Conservation (phyloP, 1,140 invertebrate genomes). For the Trachelipus rathkii region DNA sequence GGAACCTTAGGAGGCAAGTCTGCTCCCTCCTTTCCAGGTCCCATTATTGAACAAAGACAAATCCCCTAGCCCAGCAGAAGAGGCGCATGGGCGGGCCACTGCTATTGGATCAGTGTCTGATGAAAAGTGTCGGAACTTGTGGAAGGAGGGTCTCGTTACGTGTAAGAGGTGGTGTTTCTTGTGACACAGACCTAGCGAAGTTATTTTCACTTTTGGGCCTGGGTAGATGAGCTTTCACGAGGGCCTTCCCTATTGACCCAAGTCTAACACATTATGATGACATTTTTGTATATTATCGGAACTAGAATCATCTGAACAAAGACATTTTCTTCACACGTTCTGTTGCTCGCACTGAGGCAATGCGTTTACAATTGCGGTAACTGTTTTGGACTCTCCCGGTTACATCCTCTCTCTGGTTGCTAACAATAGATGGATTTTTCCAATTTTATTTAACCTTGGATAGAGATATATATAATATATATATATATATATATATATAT, state of each 20-base stretch:
- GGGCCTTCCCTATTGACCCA: constrained; percentile 58
- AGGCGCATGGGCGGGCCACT: constrained; percentile 46
- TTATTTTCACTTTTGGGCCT: constrained; percentile 78
- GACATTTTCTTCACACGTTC: constrained; percentile 54
- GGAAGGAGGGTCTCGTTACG: constrained; percentile 60
- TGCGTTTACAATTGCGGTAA: constrained; percentile 85
- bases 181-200: constrained; percentile 59
- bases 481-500: background rate
- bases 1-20: constrained; percentile 22
- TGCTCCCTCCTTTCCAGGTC: constrained; percentile 29
- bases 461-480: background rate
- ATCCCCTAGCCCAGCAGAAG: constrained; percentile 43
- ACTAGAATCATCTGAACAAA: constrained; percentile 55
- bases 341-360: constrained; percentile 68
- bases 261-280: constrained; percentile 44
- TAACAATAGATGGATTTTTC: constrained; percentile 95
- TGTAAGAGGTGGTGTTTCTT: constrained; percentile 48
- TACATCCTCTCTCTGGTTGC: constrained; percentile 71
- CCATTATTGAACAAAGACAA: constrained; percentile 44
- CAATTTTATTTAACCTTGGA: constrained; percentile 90
- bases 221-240: constrained; percentile 63
- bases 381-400: constrained; percentile 79
- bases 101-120: constrained; percentile 45
- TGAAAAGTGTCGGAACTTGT: constrained; percentile 67
- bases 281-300: constrained; percentile 27